Conservation (phyloP, 2,797 vertebrate species). For the Apogon talboti region DNA sequence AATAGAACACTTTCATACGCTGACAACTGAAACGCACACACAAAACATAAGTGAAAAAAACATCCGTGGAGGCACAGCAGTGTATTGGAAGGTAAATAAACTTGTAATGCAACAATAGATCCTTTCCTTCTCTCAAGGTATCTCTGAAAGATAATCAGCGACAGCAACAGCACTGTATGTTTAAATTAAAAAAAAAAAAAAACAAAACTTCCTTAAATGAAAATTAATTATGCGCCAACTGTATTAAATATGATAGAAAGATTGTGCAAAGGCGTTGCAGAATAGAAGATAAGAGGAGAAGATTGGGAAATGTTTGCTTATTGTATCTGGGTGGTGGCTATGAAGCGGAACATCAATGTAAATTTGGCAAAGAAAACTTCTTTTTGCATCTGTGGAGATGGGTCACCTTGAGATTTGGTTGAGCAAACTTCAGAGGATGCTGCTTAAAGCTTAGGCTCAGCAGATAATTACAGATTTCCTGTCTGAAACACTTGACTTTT, state of each 20-base stretch:
- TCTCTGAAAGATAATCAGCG: conserved; percentile 58
- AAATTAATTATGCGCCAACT: conserved; percentile 82
- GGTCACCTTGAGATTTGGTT: conserved; percentile 77
- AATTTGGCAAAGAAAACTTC: conserved; percentile 69
- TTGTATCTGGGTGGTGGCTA: conserved; percentile 67
- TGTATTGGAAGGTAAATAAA: conserved; percentile 52
- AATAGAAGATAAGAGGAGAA: conserved; percentile 64
- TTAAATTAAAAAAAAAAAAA: conserved; percentile 69
- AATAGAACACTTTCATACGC: conserved; percentile 70
- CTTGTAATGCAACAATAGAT: conserved; percentile 55
- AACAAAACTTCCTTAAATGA: conserved; percentile 61
- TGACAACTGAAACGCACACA: conserved; percentile 53
- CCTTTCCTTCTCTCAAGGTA: conserved; percentile 25
- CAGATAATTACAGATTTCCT: conserved; percentile 74
- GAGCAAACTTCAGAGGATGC: conserved; percentile 64
- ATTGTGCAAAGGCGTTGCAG: conserved; percentile 65
- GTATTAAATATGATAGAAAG: conserved; percentile 76
- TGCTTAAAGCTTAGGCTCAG: conserved; percentile 62
- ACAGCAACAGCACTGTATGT: conserved; percentile 54
- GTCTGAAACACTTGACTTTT: conserved; percentile 65
- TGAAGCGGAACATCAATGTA: conserved; percentile 71
- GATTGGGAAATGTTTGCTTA: conserved; percentile 63
- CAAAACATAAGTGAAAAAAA: conserved; percentile 41
- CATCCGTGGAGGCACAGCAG: conserved; percentile 42
- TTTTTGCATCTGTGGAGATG: conserved; percentile 35